Conservation (phyloP, 2,888 invertebrate genomes). For the Zeuzera pyrina region DNA sequence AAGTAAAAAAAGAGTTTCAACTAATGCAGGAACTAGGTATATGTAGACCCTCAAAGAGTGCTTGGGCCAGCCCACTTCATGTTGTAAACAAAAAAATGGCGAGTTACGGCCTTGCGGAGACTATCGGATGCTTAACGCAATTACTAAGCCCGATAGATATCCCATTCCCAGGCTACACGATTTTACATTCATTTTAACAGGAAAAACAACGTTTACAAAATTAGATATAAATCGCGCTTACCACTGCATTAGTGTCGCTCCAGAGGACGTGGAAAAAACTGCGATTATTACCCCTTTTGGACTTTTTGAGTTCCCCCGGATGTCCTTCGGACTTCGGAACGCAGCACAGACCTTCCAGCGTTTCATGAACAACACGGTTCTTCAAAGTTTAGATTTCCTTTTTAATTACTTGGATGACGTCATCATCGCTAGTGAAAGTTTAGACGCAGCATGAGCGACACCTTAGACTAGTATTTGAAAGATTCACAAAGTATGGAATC, state of each 20-base stretch:
- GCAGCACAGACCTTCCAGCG: slow-evolving; percentile 34
- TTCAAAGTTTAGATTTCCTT: slow-evolving; percentile 1
- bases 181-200: slow-evolving; percentile 3
- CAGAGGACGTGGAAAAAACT: slow-evolving; percentile 31
- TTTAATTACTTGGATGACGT: background rate
- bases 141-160: slow-evolving; percentile 3
- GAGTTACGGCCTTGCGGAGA: background rate
- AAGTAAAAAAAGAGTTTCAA: background rate
- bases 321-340: slow-evolving; percentile 31
- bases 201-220: background rate
- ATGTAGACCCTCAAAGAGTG: slow-evolving; percentile 1
- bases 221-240: slow-evolving; percentile 24
- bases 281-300: slow-evolving; percentile 35
- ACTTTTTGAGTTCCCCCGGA: slow-evolving; percentile 27
- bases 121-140: background rate
- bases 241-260: slow-evolving; percentile 29
- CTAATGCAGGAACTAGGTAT: background rate
- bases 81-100: slow-evolving; percentile 2
- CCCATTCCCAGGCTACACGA: slow-evolving; percentile 6
- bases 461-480: slow-evolving; percentile 12
- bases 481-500: slow-evolving; percentile 17
- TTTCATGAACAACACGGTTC: slow-evolving; percentile 24
- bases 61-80: slow-evolving; percentile 4
- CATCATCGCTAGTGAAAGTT: background rate
- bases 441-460: background rate